These are phyloP conservation scores for Drosophila flavopinicola DNA, from an alignment of 2,888 invertebrate genomes.

Conservation along the genomic window DNA sequence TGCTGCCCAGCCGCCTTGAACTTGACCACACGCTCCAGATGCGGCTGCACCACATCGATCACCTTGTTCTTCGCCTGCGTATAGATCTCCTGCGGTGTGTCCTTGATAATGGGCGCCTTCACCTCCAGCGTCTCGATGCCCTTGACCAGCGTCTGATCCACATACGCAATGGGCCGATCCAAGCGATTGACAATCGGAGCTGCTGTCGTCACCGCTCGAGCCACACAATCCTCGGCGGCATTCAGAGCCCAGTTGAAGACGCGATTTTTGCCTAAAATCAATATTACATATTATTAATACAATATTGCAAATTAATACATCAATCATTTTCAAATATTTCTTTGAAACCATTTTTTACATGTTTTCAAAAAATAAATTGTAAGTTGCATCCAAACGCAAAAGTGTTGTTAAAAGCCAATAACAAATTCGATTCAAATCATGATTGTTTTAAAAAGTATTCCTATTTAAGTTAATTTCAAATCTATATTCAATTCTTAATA, in stretches of 20 bases:
- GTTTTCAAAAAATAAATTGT: too few relatives aligned
- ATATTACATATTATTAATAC: too few relatives aligned
- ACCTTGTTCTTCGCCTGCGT: conserved; percentile 87
- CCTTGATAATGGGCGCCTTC: conserved; percentile 88
- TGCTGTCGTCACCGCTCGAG: conserved; percentile 87
- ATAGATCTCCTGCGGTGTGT: conserved; percentile 87
- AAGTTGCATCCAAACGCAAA: too few relatives aligned
- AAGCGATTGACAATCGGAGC: conserved; percentile 87
- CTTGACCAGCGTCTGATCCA: conserved; percentile 88
- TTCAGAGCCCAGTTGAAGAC: conserved; percentile 89
- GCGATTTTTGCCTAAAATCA: conserved; percentile 87
- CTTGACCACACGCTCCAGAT: conserved; percentile 83
- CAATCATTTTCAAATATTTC: too few relatives aligned
- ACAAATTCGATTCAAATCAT: too few relatives aligned
- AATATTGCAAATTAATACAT: too few relatives aligned
- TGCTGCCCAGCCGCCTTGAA: conserved; percentile 84
- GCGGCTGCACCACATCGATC: conserved; percentile 86
- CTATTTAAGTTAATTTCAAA: too few relatives aligned
- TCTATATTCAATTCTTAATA: too few relatives aligned
- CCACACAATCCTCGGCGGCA: conserved; percentile 87
- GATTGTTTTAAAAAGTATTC: too few relatives aligned
- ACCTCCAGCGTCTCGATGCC: conserved; percentile 88
- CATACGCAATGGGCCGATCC: conserved; percentile 86
- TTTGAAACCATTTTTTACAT: too few relatives aligned
- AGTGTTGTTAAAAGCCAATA: too few relatives aligned